Evolutionary conservation across 2,113 vertebrate genomes (phyloP), one percentile per base, ranked within the genome.

Genomic region (Acinonyx jubatus): DNA sequence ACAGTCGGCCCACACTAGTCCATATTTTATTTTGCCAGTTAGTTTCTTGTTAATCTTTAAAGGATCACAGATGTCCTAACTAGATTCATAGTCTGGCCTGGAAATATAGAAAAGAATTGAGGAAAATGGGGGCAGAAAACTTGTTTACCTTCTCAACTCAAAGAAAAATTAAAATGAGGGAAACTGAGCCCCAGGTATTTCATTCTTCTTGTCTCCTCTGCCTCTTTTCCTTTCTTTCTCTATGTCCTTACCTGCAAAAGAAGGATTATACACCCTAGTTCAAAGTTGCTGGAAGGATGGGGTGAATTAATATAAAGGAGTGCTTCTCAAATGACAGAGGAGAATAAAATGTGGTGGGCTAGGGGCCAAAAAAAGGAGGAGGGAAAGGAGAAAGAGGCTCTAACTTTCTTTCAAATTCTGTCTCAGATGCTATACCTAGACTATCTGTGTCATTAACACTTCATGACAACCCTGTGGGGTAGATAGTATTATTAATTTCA

Each of bases 1-100:
- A 45, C 1, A n/a, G 38, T 8, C 19, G 31, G n/a, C 19, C 57
- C 45, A 89, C 41, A 74, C 33, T 29, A 16, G 45, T 2, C 12
- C 36, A 33, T 10, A 8, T 74, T 13, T 94, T 95, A 63, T 89
- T 95, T 61, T 93, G 18, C 66, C 91, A 74, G 90, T 3, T 88
- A 87, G 86, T 92, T 89, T 80, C 80, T 36, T 1, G 7, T 19
- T 15, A 71, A 10, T 38, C 52, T 27, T 57, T 50, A 55, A 38
- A 38, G 29, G 23, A n/a, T 13, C 33, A 63, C 45, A 80, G 41
- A 27, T 55, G 23, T 50, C 48, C 25, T 23, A 33, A 18, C 29
- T 41, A 38, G 61, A n/a, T 61, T 31, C 14, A 41, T 61, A 15
- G 19, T 15, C 45, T 45, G 38, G 29, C 84, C 69, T 14, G 10